Evolutionary conservation across 2,888 invertebrate species (phyloP).

Genomic region (Tenthredo mesomela): DNA sequence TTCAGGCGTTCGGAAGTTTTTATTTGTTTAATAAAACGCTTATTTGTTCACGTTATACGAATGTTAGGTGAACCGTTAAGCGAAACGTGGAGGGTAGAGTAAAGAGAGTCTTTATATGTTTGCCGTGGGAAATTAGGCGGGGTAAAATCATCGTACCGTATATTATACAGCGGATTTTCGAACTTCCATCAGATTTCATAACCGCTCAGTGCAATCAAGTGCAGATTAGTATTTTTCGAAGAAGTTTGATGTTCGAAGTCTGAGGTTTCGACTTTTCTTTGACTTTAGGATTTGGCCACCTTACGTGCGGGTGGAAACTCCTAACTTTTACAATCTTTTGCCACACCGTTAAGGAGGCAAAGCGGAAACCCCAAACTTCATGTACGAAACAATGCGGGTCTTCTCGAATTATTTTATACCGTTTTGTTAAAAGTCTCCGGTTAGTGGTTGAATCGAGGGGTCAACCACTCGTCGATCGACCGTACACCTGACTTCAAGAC

Average conservation of each 20-base stretch:
- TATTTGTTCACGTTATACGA: constrained; percentile 2
- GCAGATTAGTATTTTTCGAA: not conserved
- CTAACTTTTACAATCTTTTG: constrained; percentile 7
- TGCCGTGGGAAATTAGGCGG: constrained; percentile 28
- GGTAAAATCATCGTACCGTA: not conserved
- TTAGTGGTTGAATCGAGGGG: no score
- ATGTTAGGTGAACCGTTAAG: not conserved
- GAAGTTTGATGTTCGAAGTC: not conserved
- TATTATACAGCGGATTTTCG: not conserved
- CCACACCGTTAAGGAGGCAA: not conserved
- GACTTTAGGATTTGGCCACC: not conserved
- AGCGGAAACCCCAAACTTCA: not conserved
- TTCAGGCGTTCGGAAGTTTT: not conserved
- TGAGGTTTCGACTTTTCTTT: not conserved
- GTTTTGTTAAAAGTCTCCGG: no score
- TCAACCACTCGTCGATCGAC: no score
- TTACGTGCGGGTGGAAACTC: not conserved
- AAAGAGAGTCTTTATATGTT: constrained; percentile 40
- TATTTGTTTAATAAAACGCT: constrained; percentile 9
- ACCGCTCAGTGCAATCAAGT: not conserved
- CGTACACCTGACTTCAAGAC: no score
- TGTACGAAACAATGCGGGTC: not conserved
- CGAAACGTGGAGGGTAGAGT: not conserved
- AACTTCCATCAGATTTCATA: not conserved
- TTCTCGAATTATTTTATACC: not conserved